A percentile compares a stretch with the other conserved stretches of the same genome.
Conservation (phyloP, 2,888 invertebrate species). For the Belgica antarctica region DNA sequence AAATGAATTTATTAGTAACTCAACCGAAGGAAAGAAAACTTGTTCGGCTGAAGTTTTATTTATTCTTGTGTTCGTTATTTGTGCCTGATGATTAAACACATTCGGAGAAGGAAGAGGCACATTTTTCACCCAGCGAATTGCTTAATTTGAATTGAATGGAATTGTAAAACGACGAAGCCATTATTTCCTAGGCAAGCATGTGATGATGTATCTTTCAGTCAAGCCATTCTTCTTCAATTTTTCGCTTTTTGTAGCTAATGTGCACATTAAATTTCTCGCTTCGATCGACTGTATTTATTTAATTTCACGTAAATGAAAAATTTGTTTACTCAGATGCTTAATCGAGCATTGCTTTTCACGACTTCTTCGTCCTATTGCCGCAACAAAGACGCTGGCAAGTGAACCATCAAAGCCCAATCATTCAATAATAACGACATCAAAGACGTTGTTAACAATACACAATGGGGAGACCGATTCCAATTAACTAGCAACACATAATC, state of each 20-base stretch:
- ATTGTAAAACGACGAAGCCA: constrained; percentile 12
- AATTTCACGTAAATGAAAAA: neutral
- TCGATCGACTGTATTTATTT: constrained; percentile 4
- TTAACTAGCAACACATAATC: neutral
- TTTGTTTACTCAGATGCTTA: neutral
- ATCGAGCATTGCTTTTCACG: neutral
- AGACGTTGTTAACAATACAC: neutral
- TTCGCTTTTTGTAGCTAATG: constrained; percentile 27
- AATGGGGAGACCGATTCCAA: neutral
- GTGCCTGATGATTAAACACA: constrained; percentile 25
- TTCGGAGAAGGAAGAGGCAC: constrained; percentile 17
- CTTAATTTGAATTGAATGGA: constrained; percentile 43
- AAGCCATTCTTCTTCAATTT: neutral
- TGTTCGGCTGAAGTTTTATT: neutral
- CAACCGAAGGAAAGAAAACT: neutral
- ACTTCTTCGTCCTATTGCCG: neutral
- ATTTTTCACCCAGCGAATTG: constrained; percentile 32
- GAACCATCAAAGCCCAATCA: constrained; percentile 25
- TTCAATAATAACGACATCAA: constrained; percentile 22
- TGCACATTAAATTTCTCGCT: constrained; percentile 31
- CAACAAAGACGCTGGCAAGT: constrained; percentile 10
- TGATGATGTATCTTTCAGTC: neutral
- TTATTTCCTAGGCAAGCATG: neutral
- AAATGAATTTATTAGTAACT: neutral
- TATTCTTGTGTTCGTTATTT: neutral